These are phyloP conservation scores for Spea multiplicata DNA, from an alignment of 2,113 vertebrate species.

Conservation along the genomic window DNA sequence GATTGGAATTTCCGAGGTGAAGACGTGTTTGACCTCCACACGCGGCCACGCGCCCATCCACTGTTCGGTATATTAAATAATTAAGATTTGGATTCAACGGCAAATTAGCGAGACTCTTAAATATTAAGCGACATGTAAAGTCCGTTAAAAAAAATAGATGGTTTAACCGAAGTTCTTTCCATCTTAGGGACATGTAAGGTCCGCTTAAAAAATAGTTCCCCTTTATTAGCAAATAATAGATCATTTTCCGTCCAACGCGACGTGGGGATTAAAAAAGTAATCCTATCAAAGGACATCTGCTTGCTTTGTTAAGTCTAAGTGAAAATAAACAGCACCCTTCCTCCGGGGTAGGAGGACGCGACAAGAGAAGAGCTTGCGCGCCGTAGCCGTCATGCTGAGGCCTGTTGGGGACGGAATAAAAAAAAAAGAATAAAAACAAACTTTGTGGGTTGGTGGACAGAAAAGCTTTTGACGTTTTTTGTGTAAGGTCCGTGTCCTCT, in stretches of 20 bases:
- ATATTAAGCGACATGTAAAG: too few species aligned
- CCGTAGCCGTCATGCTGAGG: slow-evolving; percentile 49
- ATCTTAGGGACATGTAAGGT: background rate
- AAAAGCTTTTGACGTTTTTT: slow-evolving; percentile 50
- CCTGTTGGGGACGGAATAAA: slow-evolving; percentile 50
- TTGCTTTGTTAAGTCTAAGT: slow-evolving; percentile 61
- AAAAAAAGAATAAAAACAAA: slow-evolving; percentile 52
- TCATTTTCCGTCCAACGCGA: slow-evolving; percentile 61
- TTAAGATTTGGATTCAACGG: too few species aligned
- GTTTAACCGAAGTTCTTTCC: background rate
- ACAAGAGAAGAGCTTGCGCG: slow-evolving; percentile 44
- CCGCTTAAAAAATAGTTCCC: background rate
- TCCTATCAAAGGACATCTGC: slow-evolving; percentile 67
- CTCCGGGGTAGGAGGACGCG: slow-evolving; percentile 51
- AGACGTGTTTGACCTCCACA: too few species aligned
- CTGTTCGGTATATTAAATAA: too few species aligned
- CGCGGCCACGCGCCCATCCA: too few species aligned
- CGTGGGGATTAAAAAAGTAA: slow-evolving; percentile 63
- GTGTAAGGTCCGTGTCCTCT: slow-evolving; percentile 21
- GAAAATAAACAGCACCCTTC: slow-evolving; percentile 64
- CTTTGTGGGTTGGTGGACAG: slow-evolving; percentile 49
- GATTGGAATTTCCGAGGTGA: too few species aligned
- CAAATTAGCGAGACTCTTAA: too few species aligned
- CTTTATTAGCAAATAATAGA: slow-evolving; percentile 56
- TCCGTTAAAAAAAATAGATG: too few species aligned